A percentile compares a stretch with the other conserved stretches of the same genome.
Conservation (phyloP, 2,113 vertebrate species). For the Psittacula cyanocephala region DNA sequence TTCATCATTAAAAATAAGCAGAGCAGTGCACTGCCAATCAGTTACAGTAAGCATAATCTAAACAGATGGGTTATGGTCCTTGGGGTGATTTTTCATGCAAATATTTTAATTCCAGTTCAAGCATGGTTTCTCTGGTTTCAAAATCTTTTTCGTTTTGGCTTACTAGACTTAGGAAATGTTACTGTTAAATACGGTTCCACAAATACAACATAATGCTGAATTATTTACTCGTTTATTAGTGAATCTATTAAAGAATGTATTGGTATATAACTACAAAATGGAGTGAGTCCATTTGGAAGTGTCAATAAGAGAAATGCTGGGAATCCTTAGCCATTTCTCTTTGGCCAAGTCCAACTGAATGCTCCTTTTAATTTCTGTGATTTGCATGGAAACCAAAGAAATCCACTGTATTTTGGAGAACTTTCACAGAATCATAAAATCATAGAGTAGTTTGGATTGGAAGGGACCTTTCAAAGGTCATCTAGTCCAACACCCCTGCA, state of each 20-base stretch:
- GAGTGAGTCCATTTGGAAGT: not conserved
- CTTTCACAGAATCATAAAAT: not conserved
- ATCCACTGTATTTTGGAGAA: not conserved
- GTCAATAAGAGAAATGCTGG: not conserved
- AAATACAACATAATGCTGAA: not conserved
- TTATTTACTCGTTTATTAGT: not conserved
- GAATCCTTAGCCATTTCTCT: not conserved
- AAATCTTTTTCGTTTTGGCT: constrained; percentile 40
- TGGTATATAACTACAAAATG: not conserved
- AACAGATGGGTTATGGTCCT: constrained; percentile 66
- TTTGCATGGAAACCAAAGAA: not conserved
- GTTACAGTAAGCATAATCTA: not conserved
- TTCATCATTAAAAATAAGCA: not conserved
- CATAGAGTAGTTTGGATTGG: too few relatives aligned
- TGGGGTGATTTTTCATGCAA: constrained; percentile 62
- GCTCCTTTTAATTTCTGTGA: not conserved
- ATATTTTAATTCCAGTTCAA: constrained; percentile 61
- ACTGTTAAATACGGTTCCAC: not conserved
- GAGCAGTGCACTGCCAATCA: constrained; percentile 48
- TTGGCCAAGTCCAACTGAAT: not conserved
- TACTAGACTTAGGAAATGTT: not conserved
- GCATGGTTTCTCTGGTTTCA: constrained; percentile 24
- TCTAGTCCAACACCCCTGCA: too few relatives aligned
- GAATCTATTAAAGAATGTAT: not conserved
- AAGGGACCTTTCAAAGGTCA: too few relatives aligned